A percentile compares a stretch with the other conserved stretches of the same genome.
Evolutionary conservation across 2,797 vertebrate species (phyloP).

Genomic region (Arrhamphus sclerolepis): DNA sequence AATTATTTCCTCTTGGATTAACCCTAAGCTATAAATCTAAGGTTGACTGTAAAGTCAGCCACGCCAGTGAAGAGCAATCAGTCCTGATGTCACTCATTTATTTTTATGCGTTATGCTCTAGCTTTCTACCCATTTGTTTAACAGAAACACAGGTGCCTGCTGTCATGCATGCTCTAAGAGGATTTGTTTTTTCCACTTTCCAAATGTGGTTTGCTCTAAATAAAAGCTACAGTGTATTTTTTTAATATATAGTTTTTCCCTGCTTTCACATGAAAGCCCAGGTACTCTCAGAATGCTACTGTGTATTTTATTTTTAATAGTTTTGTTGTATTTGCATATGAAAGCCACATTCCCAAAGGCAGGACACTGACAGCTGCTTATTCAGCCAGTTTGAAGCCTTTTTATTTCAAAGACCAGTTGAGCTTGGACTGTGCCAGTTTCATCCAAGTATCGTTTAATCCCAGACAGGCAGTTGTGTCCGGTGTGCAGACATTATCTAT

Average conservation of each 20-base stretch:
- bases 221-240: no score
- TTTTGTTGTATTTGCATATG: constrained; percentile 50
- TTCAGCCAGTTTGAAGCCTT: constrained; percentile 47
- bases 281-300: constrained; percentile 13
- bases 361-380: constrained; percentile 46
- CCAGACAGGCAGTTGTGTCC: constrained; percentile 39
- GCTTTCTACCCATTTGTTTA: constrained; percentile 51
- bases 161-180: constrained; percentile 50
- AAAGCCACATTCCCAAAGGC: constrained; percentile 53
- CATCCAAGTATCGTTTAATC: constrained; percentile 42
- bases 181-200: constrained; percentile 56
- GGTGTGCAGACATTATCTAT: constrained; percentile 21
- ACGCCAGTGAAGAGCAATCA: constrained; percentile 7
- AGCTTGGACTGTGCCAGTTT: constrained; percentile 40
- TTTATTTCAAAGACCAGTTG: constrained; percentile 53
- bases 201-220: constrained; percentile 2
- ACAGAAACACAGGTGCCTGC: constrained; percentile 55
- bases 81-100: constrained; percentile 16
- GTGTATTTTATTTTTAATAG: constrained; percentile 37
- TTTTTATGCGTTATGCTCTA: constrained; percentile 26
- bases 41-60: constrained; percentile 9
- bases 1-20: constrained; percentile 8
- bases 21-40: not conserved
- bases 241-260: no score
- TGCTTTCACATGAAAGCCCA: no score